These are phyloP conservation scores for Acleris literana DNA, from an alignment of 2,888 invertebrate genomes.

Conservation along the genomic window DNA sequence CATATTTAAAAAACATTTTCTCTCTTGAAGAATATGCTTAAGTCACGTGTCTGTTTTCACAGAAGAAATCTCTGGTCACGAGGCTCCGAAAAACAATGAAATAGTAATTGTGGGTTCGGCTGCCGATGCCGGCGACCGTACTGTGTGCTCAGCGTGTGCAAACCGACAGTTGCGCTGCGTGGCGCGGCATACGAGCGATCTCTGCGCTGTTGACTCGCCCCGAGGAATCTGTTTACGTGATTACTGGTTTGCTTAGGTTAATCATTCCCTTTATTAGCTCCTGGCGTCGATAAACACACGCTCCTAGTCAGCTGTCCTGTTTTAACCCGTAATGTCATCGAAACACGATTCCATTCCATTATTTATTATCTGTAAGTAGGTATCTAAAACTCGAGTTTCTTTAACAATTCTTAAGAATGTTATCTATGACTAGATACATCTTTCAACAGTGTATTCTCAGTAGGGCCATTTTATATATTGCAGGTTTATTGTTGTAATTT, in stretches of 20 bases:
- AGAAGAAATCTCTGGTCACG: not conserved
- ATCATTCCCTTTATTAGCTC: constrained; percentile 71
- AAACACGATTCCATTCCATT: no score
- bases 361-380: no score
- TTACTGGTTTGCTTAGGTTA: constrained; percentile 68
- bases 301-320: not conserved
- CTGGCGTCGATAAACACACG: constrained; percentile 1
- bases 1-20: no score
- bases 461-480: constrained; percentile 23
- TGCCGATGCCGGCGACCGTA: constrained; percentile 34
- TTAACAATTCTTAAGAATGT: no score
- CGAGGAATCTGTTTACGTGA: constrained; percentile 64
- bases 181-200: constrained; percentile 61
- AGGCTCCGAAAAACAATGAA: constrained; percentile 30
- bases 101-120: constrained; percentile 21
- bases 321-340: constrained; percentile 1
- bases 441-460: constrained; percentile 5
- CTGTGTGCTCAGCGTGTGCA: constrained; percentile 55
- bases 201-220: constrained; percentile 57
- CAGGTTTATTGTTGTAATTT: constrained; percentile 42
- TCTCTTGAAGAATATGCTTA: no score
- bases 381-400: no score
- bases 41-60: no score
- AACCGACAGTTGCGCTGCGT: constrained; percentile 69
- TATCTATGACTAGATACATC: no score